These are phyloP conservation scores for Chinchilla lanigera DNA, from an alignment of 2,113 vertebrate genomes.

Conservation along the genomic window DNA sequence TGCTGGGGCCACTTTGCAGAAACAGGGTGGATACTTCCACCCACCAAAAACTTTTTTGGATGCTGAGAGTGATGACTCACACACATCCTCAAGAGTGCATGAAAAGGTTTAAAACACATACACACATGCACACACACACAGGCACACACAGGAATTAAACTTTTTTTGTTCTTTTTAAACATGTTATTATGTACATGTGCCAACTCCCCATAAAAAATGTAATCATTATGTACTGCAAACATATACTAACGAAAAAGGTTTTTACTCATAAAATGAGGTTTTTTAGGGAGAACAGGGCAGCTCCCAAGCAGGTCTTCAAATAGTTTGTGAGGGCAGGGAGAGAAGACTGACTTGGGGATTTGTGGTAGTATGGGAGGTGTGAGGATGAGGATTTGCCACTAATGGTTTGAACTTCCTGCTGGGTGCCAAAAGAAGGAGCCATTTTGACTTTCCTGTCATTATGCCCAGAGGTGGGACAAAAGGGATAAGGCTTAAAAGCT, in stretches of 20 bases:
- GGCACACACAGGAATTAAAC: neutral
- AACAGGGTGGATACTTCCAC: neutral
- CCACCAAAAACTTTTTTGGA: neutral
- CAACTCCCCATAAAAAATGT: neutral
- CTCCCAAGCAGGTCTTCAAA: neutral
- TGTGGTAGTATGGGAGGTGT: neutral
- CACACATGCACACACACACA: neutral
- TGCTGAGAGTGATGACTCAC: neutral
- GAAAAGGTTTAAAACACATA: neutral
- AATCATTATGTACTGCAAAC: neutral
- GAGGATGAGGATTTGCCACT: neutral
- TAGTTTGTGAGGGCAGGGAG: neutral
- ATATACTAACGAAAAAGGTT: neutral
- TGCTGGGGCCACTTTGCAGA: neutral
- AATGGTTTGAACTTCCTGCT: neutral
- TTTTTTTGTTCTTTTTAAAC: too few relatives aligned
- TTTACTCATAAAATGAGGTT: neutral
- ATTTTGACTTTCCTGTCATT: neutral
- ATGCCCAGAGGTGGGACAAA: neutral
- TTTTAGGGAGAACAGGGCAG: neutral
- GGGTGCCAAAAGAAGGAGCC: neutral
- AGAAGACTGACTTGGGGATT: neutral
- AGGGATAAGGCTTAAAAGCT: neutral
- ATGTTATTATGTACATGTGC: neutral
- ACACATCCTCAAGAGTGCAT: neutral